Percentiles rank a stretch among this genome's conserved stretches.
These are phyloP conservation scores for Acropternis orthonyx DNA, from an alignment of 2,797 vertebrate genomes.

Conservation along the genomic window DNA sequence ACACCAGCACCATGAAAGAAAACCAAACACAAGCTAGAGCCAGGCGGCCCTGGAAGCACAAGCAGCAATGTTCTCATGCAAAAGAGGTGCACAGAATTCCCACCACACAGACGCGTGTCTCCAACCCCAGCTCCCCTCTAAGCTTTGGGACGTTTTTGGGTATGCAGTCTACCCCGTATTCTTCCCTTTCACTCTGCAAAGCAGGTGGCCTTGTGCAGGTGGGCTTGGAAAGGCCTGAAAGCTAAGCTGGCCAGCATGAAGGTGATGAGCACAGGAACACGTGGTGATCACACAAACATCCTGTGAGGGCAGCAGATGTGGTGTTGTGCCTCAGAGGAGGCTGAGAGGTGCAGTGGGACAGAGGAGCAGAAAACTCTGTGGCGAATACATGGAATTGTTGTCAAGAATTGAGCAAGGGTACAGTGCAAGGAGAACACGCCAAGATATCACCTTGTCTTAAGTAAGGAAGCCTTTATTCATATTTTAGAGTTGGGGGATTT, in stretches of 20 bases:
- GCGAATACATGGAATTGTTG: not conserved
- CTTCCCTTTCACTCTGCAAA: constrained; percentile 6
- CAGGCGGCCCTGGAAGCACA: rapidly evolving
- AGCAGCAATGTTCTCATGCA: not conserved
- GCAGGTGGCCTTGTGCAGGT: not conserved
- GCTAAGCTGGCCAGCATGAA: not conserved
- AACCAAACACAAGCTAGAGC: not conserved
- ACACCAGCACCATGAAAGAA: not conserved
- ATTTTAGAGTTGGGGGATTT: not conserved
- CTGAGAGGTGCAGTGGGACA: not conserved
- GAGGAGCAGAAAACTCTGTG: not conserved
- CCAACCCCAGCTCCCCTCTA: not conserved
- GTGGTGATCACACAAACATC: not conserved
- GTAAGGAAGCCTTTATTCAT: not conserved
- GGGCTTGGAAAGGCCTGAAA: not conserved
- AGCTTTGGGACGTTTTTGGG: not conserved
- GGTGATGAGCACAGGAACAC: not conserved
- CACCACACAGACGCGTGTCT: not conserved
- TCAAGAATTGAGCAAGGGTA: not conserved
- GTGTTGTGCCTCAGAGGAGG: not conserved
- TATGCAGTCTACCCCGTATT: not conserved
- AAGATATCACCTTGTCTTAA: not conserved
- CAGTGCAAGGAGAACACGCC: not conserved
- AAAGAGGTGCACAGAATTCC: not conserved
- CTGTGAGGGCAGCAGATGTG: rapidly evolving